Percentiles rank a stretch among this genome's conserved stretches.
Conservation (phyloP, 1,140 invertebrate genomes). For the Drosophila equinoxialis region DNA sequence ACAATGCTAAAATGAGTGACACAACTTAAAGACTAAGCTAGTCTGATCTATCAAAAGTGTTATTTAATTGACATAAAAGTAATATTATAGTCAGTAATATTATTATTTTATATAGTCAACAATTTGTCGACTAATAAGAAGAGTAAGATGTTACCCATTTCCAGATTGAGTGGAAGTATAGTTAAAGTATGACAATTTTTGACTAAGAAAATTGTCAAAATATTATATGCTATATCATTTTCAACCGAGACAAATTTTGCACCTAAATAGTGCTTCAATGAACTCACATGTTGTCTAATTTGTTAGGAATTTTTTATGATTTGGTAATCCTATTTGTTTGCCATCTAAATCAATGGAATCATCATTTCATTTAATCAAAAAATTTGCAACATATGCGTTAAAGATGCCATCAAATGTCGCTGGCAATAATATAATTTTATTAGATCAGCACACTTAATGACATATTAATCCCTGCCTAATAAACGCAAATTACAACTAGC, state of each 20-base stretch:
- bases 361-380: conserved; percentile 30
- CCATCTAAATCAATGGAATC: conserved; percentile 4
- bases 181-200: no score
- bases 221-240: no score
- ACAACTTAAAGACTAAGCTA: no score
- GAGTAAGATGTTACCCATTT: no score
- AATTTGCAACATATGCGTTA: conserved; percentile 66
- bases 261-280: neutral
- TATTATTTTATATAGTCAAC: no score
- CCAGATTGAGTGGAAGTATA: no score
- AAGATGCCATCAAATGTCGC: conserved; percentile 27
- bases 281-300: neutral
- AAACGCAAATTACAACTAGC: conserved; percentile 54
- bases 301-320: neutral
- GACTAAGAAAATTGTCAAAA: no score
- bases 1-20: no score
- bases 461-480: conserved; percentile 69
- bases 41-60: no score
- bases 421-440: conserved; percentile 51
- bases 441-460: conserved; percentile 51
- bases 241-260: neutral
- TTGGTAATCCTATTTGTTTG: neutral
- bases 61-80: no score
- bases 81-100: no score
- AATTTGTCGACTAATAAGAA: no score